Base-by-base conservation (phyloP, 2,888 invertebrate genomes). In the Papilio demoleus region DNA sequence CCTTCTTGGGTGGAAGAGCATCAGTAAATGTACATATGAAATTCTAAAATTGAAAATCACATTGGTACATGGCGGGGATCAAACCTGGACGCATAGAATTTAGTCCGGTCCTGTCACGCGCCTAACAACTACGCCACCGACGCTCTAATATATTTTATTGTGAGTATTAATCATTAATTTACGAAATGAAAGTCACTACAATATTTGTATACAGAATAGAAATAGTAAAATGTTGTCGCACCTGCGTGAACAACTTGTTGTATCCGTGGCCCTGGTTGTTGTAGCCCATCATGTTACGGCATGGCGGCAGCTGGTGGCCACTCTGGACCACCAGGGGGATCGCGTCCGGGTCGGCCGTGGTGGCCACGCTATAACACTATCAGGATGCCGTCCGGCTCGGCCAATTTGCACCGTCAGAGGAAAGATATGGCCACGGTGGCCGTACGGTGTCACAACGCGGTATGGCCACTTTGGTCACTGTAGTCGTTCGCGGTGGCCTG, bases 171-270 rank as follows among this genome's bases (percentile, higher is more conserved):
- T n/a, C n/a, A n/a, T n/a, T n/a, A n/a, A n/a, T n/a, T n/a, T n/a
- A n/a, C n/a, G n/a, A n/a, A n/a, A n/a, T n/a, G n/a, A n/a, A n/a
- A n/a, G n/a, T n/a, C n/a, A n/a, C n/a, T n/a, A n/a, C n/a, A n/a
- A n/a, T n/a, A n/a, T n/a, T n/a, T n/a, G n/a, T n/a, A n/a, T n/a
- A n/a, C n/a, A n/a, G n/a, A n/a, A n/a, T n/a, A 8, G n/a, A 27
- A 31, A 17, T 9, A 60, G 24, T 38, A 1, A 38, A 60, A 64
- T 70, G 76, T 70, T 76, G 79, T 77, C 88, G 85, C 86, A 96
- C 96, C 96, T 96, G 96, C 71, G 96, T 96, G 83, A 96, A 96
- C 85, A 96, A 94, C 94, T 96, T 96, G 94, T 96, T 96, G 94
- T 96, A 96, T 86, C 96, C 96, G 85, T 95, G 94, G 88, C 94